Evolutionary conservation across 2,888 invertebrate genomes (phyloP), one percentile per base, ranked within the genome.

Genomic region (Pedicia rivosa): DNA sequence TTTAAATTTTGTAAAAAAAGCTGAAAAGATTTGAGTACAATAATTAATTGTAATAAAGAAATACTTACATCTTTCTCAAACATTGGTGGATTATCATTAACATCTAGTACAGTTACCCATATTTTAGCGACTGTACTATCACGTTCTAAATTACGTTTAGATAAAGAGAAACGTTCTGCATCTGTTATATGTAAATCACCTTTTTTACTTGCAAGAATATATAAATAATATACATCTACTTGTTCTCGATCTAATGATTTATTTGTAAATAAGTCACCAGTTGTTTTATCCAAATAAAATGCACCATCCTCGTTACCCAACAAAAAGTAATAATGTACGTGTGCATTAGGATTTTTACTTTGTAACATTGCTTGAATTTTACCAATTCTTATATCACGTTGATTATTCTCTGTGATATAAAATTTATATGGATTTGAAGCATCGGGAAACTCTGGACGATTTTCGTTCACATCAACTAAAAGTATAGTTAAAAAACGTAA

Each of bases 21-120:
- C 5, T 9, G 13, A 27, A 27, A 27, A 12, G 10, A 12, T n/a
- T n/a, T n/a, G n/a, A n/a, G n/a, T n/a, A n/a, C n/a, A n/a, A n/a
- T n/a, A n/a, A 8, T 6, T 22, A 22, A 8, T 6, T 22, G 10
- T 6, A 22, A 22, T 22, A 22, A 22, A 22, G 10, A n/a, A n/a
- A 12, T 27, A 43, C 40, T 41, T 42, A 52, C 45, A 4, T 57
- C 50, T 41, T 71, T 66, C 35, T 72, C 66, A 51, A 86, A 86
- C 27, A 67, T 63, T 0, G 91, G 91, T 5, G 76, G 70, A 54
- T 87, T 86, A 51, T 91, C 91, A 48, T 90, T 90, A 36, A 81
- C 74, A 52, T 90, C 90, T 16, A 78, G 63, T 5, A 92, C 71
- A 3, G 65, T 70, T 25, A 91, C 67, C 37, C 66, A 69, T 2